Base-by-base conservation (phyloP, 2,888 invertebrate genomes). In the Cecidostiba fungosa region DNA sequence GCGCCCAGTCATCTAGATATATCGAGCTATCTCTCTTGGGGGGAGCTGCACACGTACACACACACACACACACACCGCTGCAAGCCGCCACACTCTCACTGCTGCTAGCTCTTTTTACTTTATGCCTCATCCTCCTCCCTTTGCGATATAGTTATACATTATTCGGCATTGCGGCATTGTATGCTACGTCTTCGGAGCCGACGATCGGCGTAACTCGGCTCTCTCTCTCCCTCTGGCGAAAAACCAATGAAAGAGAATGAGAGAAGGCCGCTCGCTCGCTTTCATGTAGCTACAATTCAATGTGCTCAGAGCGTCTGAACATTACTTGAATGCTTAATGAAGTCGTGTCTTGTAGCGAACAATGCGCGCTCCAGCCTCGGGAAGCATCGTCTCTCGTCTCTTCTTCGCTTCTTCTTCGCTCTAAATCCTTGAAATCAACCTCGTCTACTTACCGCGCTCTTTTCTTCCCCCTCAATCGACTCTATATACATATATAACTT, bases 291-390 rank as follows among this genome's bases (percentile, higher is more conserved):
- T 91, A 89, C 91, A 89, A 92, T 91, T 91, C 90, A 91, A 91
- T 91, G 91, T 90, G 89, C 91, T 89, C 90, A 59, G 54, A 59
- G 8, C 90, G 91, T 92, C 90, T 89, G 91, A 90, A 90, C 92
- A 91, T 92, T 92, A 90, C 91, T 92, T 89, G 92, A 91, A 92
- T 92, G 91, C 91, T 90, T 92, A 92, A 92, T 92, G 92, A 92
- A 92, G 91, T 91, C 91, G 90, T 91, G 91, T 91, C 91, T 91
- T 91, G 90, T 91, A 90, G 90, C 91, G 91, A 92, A 91, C 91
- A 92, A 92, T 92, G 91, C 90, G 87, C 88, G n/a, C 85, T 85
- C 85, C 32, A 43, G 12, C 12, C 10, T 43, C 43, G 43, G 90
- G 62, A 62, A 6, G 54, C 19, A 23, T n/a, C 77, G 19, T n/a